Evolutionary conservation across 2,113 vertebrate genomes (phyloP).

Genomic region (Marmota monax): DNA sequence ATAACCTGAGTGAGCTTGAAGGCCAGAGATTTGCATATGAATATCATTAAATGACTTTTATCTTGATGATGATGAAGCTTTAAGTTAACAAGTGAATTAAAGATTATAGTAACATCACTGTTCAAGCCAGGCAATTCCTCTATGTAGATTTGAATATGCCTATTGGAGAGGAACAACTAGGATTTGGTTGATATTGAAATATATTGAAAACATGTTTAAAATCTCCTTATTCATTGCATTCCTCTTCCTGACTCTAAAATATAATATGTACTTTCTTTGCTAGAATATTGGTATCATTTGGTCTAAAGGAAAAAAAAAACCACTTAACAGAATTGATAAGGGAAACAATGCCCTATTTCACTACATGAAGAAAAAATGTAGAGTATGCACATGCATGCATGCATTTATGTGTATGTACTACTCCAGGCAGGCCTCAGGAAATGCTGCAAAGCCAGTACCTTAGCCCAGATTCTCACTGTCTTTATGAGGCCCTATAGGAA

Average conservation of each 20-base stretch:
- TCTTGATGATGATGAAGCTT: constrained; percentile 22
- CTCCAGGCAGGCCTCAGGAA: not conserved
- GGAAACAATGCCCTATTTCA: not conserved
- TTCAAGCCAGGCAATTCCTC: not conserved
- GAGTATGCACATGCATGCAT: not conserved
- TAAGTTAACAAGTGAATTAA: constrained; percentile 20
- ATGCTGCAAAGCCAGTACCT: not conserved
- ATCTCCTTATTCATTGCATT: not conserved
- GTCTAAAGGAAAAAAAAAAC: not conserved
- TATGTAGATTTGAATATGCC: constrained; percentile 35
- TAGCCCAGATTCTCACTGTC: not conserved
- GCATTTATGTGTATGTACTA: not conserved
- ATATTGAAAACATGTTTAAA: constrained; percentile 36
- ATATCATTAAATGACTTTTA: constrained; percentile 51
- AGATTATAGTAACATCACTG: constrained; percentile 35
- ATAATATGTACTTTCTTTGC: not conserved
- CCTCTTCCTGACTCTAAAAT: constrained; percentile 4
- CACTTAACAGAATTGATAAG: not conserved
- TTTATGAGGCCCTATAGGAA: not conserved
- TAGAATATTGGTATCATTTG: constrained; percentile 7
- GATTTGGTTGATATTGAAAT: constrained; percentile 56
- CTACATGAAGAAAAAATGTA: not conserved
- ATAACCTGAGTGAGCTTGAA: not conserved
- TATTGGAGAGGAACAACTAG: constrained; percentile 4
- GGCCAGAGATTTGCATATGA: constrained; percentile 15